These are phyloP conservation scores for Furcula furcula DNA, from an alignment of 2,888 invertebrate species.

Conservation along the genomic window DNA sequence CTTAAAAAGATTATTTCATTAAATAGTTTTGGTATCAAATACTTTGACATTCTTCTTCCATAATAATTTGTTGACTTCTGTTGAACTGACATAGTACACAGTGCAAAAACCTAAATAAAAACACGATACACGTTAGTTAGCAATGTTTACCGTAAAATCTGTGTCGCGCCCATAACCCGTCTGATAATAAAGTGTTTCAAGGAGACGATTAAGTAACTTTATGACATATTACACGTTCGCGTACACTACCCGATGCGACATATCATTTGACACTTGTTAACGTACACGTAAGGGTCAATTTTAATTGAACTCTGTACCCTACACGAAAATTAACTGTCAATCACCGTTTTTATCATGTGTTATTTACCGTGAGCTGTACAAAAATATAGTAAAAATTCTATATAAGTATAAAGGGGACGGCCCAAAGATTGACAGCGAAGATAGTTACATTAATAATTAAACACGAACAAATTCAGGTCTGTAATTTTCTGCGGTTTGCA, in stretches of 20 bases:
- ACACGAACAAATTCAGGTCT: slow-evolving; percentile 34
- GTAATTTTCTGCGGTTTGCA: slow-evolving; percentile 43
- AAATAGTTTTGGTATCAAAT: too few relatives aligned
- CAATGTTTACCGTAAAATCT: slow-evolving; percentile 66
- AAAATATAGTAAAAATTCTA: neutral
- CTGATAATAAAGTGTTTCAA: slow-evolving; percentile 77
- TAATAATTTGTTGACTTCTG: too few relatives aligned
- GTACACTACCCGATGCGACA: slow-evolving; percentile 20
- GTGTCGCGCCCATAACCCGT: slow-evolving; percentile 71
- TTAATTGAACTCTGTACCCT: slow-evolving; percentile 9
- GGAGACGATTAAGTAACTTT: slow-evolving; percentile 72
- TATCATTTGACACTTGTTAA: slow-evolving; percentile 30
- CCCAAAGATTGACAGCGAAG: slow-evolving; percentile 30
- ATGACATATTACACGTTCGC: slow-evolving; percentile 43
- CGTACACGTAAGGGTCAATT: slow-evolving; percentile 25
- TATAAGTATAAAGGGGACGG: slow-evolving; percentile 14
- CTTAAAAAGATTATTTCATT: too few relatives aligned
- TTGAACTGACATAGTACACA: too few relatives aligned
- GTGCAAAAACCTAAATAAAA: too few relatives aligned
- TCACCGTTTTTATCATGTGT: neutral
- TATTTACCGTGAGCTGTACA: neutral
- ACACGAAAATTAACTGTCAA: slow-evolving; percentile 5
- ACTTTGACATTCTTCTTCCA: too few relatives aligned
- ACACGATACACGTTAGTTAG: too few relatives aligned
- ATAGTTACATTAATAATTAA: slow-evolving; percentile 34